Evolutionary conservation across 2,113 vertebrate species (phyloP).

Genomic region (Amia ocellicauda): DNA sequence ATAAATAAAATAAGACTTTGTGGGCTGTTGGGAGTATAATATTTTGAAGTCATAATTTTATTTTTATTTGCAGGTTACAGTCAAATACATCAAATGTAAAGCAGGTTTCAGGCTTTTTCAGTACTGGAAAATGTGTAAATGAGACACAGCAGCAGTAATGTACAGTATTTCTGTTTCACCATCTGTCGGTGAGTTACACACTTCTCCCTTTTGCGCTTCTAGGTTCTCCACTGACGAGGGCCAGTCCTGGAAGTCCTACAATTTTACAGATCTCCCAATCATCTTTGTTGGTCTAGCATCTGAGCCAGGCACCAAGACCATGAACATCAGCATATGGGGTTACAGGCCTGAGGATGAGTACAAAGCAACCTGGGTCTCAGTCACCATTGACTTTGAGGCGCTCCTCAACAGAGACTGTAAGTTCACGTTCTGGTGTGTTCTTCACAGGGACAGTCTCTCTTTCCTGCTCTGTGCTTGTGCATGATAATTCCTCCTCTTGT

Average conservation of each 20-base stretch:
- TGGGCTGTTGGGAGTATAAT: too few species aligned
- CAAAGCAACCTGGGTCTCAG: conserved; percentile 67
- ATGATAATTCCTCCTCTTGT: too few species aligned
- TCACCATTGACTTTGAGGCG: conserved; percentile 73
- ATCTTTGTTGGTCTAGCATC: conserved; percentile 67
- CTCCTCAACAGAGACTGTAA: conserved; percentile 69
- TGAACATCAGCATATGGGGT: conserved; percentile 74
- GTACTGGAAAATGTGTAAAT: too few species aligned
- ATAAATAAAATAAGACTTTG: too few species aligned
- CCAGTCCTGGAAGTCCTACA: conserved; percentile 68
- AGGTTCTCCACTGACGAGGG: conserved; percentile 77
- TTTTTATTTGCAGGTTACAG: too few species aligned
- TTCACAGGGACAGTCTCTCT: neutral
- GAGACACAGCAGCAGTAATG: too few species aligned
- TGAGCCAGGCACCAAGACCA: conserved; percentile 66
- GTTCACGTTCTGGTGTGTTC: conserved; percentile 23
- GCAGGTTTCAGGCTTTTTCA: too few species aligned
- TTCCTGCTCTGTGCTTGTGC: too few species aligned
- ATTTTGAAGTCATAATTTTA: too few species aligned
- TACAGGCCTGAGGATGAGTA: conserved; percentile 62
- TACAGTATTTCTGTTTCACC: neutral
- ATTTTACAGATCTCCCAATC: conserved; percentile 69
- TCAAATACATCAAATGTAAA: too few species aligned
- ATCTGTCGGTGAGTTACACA: neutral
- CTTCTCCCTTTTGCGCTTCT: neutral